Evolutionary conservation across 2,888 invertebrate genomes (phyloP).

Genomic region (Molorchus minor): DNA sequence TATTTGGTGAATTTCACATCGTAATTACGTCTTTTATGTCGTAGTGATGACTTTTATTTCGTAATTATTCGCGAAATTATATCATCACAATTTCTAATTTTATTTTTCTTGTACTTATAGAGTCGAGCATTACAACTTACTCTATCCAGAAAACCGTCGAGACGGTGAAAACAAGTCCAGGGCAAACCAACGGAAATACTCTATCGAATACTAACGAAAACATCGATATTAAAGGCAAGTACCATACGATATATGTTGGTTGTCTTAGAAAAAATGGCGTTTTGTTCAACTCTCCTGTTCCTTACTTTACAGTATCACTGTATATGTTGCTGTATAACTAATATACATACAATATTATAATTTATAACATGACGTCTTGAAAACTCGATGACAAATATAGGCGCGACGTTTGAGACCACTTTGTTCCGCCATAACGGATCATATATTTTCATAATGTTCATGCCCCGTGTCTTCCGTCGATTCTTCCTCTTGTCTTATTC

Average conservation of each 20-base stretch:
- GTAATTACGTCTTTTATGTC: too few species aligned
- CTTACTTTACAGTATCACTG: too few species aligned
- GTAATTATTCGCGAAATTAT: too few species aligned
- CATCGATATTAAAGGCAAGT: conserved; percentile 32
- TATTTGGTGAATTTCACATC: too few species aligned
- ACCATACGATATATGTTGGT: neutral
- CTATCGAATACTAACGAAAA: conserved; percentile 30
- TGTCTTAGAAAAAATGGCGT: too few species aligned
- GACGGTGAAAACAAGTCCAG: conserved; percentile 23
- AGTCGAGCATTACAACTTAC: conserved; percentile 47
- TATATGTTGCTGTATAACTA: too few species aligned
- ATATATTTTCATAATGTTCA: conserved; percentile 30
- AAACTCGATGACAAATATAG: conserved; percentile 20
- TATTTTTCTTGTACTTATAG: too few species aligned
- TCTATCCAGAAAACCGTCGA: conserved; percentile 37
- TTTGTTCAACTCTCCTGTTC: too few species aligned
- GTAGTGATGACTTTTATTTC: too few species aligned
- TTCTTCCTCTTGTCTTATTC: too few species aligned
- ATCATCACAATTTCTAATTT: too few species aligned
- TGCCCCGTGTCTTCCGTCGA: conserved; percentile 30
- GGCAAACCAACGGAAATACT: conserved; percentile 35
- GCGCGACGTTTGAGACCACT: conserved; percentile 31
- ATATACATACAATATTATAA: too few species aligned
- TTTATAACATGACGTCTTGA: conserved; percentile 7
- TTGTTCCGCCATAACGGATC: conserved; percentile 33